Evolutionary conservation across 1,140 invertebrate species (phyloP).

Genomic region (Euglossa dilemma): DNA sequence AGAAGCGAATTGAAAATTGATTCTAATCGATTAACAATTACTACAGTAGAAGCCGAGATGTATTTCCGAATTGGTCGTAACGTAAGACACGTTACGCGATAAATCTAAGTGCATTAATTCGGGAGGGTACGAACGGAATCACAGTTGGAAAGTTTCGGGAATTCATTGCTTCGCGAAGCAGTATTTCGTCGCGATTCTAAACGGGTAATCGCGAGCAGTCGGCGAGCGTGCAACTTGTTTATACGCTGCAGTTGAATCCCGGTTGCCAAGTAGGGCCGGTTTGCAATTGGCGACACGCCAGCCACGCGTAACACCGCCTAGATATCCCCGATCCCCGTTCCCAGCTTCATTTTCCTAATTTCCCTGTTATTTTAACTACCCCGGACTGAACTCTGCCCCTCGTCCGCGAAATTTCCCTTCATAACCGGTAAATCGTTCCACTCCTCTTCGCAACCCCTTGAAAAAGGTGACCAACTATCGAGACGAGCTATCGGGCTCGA

Average conservation of each 20-base stretch:
- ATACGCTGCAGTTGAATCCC: conserved; percentile 14
- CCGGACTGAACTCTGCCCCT: background rate
- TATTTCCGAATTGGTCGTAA: background rate
- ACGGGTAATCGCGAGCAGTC: conserved; percentile 17
- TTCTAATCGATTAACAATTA: no score
- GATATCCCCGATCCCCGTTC: background rate
- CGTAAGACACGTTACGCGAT: background rate
- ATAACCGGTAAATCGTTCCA: background rate
- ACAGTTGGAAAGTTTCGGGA: background rate
- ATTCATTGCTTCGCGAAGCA: background rate
- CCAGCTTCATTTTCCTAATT: conserved; percentile 18
- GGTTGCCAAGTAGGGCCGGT: conserved; percentile 6
- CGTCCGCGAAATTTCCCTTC: background rate
- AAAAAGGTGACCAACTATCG: no score
- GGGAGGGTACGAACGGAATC: background rate
- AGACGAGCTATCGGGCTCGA: no score
- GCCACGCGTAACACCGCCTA: background rate
- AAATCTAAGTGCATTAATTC: background rate
- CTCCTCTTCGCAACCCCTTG: no score
- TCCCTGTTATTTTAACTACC: background rate
- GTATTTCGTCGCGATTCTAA: conserved; percentile 17
- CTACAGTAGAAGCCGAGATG: no score
- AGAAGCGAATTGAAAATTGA: no score
- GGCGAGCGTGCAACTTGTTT: conserved; percentile 22
- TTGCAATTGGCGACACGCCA: conserved; percentile 32